These are phyloP conservation scores for Oscheius sp. DNA, from an alignment of 2,888 invertebrate genomes.

Conservation along the genomic window DNA sequence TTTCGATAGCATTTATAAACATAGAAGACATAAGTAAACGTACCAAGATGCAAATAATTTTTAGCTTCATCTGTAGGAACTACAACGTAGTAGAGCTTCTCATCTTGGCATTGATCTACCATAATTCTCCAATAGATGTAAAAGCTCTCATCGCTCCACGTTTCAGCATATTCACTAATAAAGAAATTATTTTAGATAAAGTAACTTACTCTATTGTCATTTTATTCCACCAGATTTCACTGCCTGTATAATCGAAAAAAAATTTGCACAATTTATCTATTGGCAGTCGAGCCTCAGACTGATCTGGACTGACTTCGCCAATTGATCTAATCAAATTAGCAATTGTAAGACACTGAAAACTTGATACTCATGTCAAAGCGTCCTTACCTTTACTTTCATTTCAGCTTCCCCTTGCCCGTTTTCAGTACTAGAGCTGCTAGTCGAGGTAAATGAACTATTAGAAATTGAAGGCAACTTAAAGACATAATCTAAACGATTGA, in stretches of 20 bases:
- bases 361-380: no score
- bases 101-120: not conserved
- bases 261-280: constrained; percentile 5
- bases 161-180: constrained; percentile 7
- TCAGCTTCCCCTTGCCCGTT: no score
- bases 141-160: not conserved
- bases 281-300: not conserved
- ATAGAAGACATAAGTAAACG: no score
- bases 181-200: not conserved
- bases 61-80: not conserved
- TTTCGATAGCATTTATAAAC: no score
- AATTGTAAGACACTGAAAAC: constrained; percentile 2
- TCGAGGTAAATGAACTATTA: no score
- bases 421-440: no score
- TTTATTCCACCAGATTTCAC: constrained; percentile 2
- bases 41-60: not conserved
- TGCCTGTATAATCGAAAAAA: not conserved
- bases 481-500: no score
- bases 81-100: no score
- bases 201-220: not conserved
- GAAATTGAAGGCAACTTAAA: no score
- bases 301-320: not conserved
- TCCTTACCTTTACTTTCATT: no score
- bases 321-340: constrained; percentile 6
- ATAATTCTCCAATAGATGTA: constrained; percentile 13